Percentiles rank a stretch among this genome's conserved stretches.
These are phyloP conservation scores for Aspidoscelis tigris DNA, from an alignment of 2,113 vertebrate genomes.

Conservation along the genomic window DNA sequence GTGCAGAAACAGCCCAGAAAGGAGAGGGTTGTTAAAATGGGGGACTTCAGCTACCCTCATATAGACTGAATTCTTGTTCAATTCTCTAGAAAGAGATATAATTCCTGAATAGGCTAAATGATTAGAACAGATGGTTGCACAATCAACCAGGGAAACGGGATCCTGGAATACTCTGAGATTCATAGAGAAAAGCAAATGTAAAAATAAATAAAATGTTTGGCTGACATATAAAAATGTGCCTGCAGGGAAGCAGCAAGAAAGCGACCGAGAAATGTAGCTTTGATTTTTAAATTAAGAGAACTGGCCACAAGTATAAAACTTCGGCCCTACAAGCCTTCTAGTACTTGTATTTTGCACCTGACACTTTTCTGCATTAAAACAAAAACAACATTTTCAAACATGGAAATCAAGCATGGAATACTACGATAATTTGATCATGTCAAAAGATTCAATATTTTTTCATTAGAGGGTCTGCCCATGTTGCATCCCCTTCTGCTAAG, in stretches of 20 bases:
- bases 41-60: no score
- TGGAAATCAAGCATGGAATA: not conserved
- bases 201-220: not conserved
- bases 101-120: no score
- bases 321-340: not conserved
- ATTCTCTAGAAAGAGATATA: no score
- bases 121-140: no score
- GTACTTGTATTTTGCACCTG: not conserved
- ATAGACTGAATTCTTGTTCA: no score
- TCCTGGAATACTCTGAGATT: not conserved
- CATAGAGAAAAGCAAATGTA: not conserved
- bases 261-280: not conserved
- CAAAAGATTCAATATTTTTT: conserved; percentile 14
- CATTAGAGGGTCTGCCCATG: not conserved
- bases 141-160: no score
- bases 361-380: not conserved
- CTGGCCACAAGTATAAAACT: not conserved
- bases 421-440: not conserved
- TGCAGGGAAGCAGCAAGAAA: not conserved
- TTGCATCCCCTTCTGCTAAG: conserved; percentile 30
- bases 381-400: not conserved
- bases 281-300: not conserved
- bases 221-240: not conserved
- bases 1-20: no score
- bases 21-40: no score